Evolutionary conservation across 2,888 invertebrate species (phyloP).

Genomic region (Cremastinae sp.): DNA sequence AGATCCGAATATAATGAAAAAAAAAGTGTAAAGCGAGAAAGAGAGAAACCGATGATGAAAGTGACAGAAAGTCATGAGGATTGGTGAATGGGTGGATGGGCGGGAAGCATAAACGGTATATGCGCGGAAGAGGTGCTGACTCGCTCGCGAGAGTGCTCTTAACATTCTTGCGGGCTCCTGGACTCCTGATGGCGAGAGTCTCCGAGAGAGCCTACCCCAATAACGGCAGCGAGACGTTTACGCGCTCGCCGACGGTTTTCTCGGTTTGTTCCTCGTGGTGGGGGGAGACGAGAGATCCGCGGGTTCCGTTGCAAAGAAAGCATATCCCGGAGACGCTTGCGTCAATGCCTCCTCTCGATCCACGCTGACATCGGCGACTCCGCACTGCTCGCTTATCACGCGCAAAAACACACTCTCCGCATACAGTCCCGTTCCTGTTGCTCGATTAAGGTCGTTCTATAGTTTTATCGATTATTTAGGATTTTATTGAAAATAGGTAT

Average conservation of each 20-base stretch:
- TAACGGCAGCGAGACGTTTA: slow-evolving; percentile 61
- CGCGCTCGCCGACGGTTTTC: slow-evolving; percentile 48
- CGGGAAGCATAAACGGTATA: background rate
- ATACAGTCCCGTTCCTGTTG: too few relatives aligned
- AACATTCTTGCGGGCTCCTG: slow-evolving; percentile 61
- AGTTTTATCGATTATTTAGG: too few relatives aligned
- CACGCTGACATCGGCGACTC: too few relatives aligned
- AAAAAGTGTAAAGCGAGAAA: too few relatives aligned
- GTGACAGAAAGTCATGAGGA: too few relatives aligned
- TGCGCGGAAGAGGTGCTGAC: slow-evolving; percentile 17
- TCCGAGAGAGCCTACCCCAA: slow-evolving; percentile 74
- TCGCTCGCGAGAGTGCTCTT: slow-evolving; percentile 49
- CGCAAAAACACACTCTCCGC: too few relatives aligned
- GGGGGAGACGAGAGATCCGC: slow-evolving; percentile 56
- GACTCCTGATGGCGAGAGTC: slow-evolving; percentile 68
- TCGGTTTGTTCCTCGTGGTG: slow-evolving; percentile 35
- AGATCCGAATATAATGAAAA: too few relatives aligned
- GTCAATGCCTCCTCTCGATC: too few relatives aligned
- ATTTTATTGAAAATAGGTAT: too few relatives aligned
- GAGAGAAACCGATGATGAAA: too few relatives aligned
- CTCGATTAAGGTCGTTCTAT: too few relatives aligned
- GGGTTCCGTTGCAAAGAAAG: slow-evolving; percentile 25
- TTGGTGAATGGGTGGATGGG: background rate
- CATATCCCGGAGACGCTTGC: slow-evolving; percentile 6
- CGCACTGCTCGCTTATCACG: too few relatives aligned